Conservation (phyloP, 2,113 vertebrate genomes). For the Lontra canadensis region DNA sequence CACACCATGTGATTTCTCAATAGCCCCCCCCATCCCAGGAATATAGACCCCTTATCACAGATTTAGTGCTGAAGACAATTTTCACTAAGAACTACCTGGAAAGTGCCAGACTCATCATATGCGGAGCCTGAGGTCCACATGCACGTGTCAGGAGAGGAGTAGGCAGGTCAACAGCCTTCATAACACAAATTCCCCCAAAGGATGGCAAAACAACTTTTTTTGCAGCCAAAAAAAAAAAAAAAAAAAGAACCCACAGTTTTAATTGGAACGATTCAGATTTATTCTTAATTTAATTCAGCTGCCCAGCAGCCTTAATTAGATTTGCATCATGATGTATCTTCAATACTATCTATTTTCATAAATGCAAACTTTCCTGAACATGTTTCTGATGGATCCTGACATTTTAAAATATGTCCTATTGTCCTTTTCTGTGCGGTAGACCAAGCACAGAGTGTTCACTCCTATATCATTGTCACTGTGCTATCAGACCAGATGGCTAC, state of each 20-base stretch:
- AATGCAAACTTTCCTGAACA: conserved; percentile 88
- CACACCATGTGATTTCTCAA: background rate
- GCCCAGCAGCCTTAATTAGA: conserved; percentile 83
- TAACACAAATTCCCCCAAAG: conserved; percentile 49
- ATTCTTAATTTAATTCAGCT: conserved; percentile 86
- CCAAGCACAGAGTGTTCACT: conserved; percentile 87
- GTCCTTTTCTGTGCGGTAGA: conserved; percentile 89
- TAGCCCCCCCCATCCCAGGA: background rate
- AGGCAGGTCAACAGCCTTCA: background rate
- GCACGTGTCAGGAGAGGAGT: background rate
- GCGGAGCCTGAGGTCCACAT: background rate
- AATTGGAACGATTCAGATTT: conserved; percentile 87
- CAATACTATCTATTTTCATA: conserved; percentile 90
- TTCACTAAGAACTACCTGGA: conserved; percentile 1
- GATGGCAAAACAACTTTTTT: conserved; percentile 72
- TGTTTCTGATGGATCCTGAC: conserved; percentile 88
- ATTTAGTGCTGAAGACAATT: conserved; percentile 53
- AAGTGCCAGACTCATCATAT: conserved; percentile 19
- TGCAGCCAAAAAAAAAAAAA: conserved; percentile 71
- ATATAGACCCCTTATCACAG: background rate
- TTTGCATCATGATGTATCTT: conserved; percentile 88
- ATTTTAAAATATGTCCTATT: conserved; percentile 93
- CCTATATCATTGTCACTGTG: conserved; percentile 87
- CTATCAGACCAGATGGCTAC: conserved; percentile 92
- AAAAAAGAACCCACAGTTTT: conserved; percentile 78